These are phyloP conservation scores for Mesitornis unicolor DNA, from an alignment of 2,113 vertebrate genomes.

Conservation along the genomic window DNA sequence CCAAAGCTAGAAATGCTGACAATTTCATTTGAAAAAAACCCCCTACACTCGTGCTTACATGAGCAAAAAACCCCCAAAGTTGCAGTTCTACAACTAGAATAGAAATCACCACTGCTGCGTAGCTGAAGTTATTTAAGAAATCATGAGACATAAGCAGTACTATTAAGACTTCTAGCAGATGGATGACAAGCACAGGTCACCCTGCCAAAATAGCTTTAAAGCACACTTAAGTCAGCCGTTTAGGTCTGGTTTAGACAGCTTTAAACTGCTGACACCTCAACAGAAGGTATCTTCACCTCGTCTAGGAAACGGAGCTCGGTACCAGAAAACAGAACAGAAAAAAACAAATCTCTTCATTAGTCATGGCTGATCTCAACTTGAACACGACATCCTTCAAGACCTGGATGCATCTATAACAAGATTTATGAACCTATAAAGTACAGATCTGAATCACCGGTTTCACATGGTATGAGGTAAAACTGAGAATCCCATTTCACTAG, in stretches of 20 bases:
- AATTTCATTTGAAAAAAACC: not conserved
- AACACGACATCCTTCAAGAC: not conserved
- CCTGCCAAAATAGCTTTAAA: not conserved
- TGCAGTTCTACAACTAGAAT: not conserved
- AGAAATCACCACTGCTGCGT: not conserved
- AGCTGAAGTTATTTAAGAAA: not conserved
- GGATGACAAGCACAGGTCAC: not conserved
- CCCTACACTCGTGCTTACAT: not conserved
- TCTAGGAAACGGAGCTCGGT: not conserved
- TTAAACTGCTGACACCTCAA: not conserved
- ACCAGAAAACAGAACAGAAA: not conserved
- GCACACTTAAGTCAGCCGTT: not conserved
- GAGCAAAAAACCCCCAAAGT: not conserved
- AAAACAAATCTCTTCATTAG: not conserved
- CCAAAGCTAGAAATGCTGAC: not conserved
- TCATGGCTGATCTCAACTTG: not conserved
- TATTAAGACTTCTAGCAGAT: rapidly evolving
- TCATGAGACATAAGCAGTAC: not conserved
- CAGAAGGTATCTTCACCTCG: not conserved
- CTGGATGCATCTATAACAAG: not conserved
- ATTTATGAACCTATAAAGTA: not conserved
- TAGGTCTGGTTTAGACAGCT: not conserved
- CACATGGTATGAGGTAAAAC: not conserved
- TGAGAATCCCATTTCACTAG: not conserved
- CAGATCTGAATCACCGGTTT: not conserved